A percentile compares a stretch with the other conserved stretches of the same genome.
These are phyloP conservation scores for Thyatira batis DNA, from an alignment of 2,888 invertebrate genomes.

Conservation along the genomic window DNA sequence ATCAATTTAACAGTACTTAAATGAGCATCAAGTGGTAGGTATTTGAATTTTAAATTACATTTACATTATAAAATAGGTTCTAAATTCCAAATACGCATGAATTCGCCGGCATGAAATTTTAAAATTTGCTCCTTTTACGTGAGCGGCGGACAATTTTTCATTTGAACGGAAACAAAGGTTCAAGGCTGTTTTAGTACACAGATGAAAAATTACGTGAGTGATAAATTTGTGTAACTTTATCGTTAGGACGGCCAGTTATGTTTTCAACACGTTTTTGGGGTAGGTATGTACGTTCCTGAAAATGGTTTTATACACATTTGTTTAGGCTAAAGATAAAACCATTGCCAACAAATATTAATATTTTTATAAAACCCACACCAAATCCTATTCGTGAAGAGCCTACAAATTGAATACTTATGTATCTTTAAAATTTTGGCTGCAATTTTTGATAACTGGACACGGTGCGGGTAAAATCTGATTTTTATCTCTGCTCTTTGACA, in stretches of 20 bases:
- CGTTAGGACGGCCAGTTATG: background rate
- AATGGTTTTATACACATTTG: background rate
- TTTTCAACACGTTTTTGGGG: background rate
- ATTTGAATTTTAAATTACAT: background rate
- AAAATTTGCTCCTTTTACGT: conserved; percentile 1
- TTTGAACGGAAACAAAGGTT: conserved; percentile 5
- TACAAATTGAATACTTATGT: no score
- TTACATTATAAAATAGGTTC: background rate
- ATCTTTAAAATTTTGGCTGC: no score
- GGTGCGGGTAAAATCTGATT: no score
- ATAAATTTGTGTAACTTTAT: conserved; percentile 6
- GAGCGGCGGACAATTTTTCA: conserved; percentile 2
- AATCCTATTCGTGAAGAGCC: no score
- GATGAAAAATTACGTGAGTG: conserved; percentile 4
- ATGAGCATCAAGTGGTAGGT: no score
- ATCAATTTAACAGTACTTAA: no score
- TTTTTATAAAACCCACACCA: no score
- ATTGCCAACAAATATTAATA: background rate
- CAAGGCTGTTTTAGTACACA: background rate
- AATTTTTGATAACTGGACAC: no score
- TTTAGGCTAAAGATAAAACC: background rate
- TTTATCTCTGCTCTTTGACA: no score
- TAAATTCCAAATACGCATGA: background rate
- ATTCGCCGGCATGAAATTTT: background rate
- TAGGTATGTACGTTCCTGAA: no score